A percentile compares a stretch with the other conserved stretches of the same genome.
Conservation (phyloP, 2,113 vertebrate genomes). For the Microtus montanus region DNA sequence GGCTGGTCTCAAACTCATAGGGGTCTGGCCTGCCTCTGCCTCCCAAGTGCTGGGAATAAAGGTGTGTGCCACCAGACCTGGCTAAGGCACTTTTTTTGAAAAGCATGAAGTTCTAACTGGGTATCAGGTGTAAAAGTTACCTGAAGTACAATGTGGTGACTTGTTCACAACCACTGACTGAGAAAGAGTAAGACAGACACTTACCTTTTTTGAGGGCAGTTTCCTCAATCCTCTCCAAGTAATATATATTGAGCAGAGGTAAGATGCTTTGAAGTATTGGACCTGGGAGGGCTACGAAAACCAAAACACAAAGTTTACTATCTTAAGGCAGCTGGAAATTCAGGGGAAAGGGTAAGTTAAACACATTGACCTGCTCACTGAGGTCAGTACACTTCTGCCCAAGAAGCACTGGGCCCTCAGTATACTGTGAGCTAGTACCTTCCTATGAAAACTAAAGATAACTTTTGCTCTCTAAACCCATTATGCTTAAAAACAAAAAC, state of each 20-base stretch:
- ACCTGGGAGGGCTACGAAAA: conserved; percentile 88
- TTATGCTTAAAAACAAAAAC: conserved; percentile 61
- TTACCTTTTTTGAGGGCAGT: conserved; percentile 89
- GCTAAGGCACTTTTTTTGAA: conserved; percentile 32
- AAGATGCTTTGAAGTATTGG: conserved; percentile 90
- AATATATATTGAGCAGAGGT: conserved; percentile 90
- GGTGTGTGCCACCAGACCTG: accelerated
- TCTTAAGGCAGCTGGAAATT: conserved; percentile 54
- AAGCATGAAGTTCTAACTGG: conserved; percentile 43
- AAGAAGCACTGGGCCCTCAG: background rate
- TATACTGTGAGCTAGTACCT: conserved; percentile 52
- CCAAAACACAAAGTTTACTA: conserved; percentile 74
- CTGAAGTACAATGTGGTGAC: conserved; percentile 63
- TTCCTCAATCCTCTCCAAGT: conserved; percentile 89
- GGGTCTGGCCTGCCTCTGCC: background rate
- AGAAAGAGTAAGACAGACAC: conserved; percentile 64
- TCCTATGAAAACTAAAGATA: conserved; percentile 13
- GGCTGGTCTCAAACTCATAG: background rate
- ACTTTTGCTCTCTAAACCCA: conserved; percentile 40
- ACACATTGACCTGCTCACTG: conserved; percentile 33
- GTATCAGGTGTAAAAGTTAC: conserved; percentile 66
- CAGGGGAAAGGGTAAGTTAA: conserved; percentile 52
- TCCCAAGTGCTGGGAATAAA: background rate
- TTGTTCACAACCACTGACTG: conserved; percentile 65
- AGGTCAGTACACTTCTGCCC: conserved; percentile 18